Evolutionary conservation across 2,113 vertebrate species (phyloP).

Genomic region (Mugil cephalus): DNA sequence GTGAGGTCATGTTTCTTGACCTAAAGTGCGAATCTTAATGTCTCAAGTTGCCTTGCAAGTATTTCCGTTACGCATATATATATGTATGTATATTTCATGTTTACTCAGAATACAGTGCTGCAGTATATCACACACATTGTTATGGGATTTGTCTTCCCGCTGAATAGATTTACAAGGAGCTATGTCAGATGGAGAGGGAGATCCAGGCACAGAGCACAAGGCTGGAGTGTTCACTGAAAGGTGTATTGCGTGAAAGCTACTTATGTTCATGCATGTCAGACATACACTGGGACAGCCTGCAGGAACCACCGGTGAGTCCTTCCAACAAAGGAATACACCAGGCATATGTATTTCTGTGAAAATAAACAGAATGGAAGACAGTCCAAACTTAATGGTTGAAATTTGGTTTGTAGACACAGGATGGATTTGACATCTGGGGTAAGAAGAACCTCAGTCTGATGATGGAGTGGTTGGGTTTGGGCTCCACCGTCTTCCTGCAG

Average conservation of each 20-base stretch:
- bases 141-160: slow-evolving; percentile 1
- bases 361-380: neutral
- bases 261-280: slow-evolving; percentile 84
- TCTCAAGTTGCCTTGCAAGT: no score
- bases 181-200: slow-evolving; percentile 74
- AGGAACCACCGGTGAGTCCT: slow-evolving; percentile 62
- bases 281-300: slow-evolving; percentile 86
- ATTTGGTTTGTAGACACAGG: slow-evolving; percentile 67
- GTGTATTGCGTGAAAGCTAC: slow-evolving; percentile 84
- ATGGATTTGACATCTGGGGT: slow-evolving; percentile 53
- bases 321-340: neutral
- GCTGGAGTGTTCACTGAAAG: slow-evolving; percentile 82
- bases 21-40: neutral
- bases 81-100: slow-evolving; percentile 1
- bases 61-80: no score
- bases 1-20: slow-evolving; percentile 71
- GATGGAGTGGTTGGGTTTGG: slow-evolving; percentile 90
- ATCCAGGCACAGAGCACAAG: slow-evolving; percentile 67
- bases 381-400: neutral
- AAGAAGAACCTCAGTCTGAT: slow-evolving; percentile 79
- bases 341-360: neutral
- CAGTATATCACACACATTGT: neutral
- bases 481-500: slow-evolving; percentile 75
- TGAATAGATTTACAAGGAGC: slow-evolving; percentile 82
- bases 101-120: no score